These are phyloP conservation scores for Apogon talboti DNA, from an alignment of 2,797 vertebrate species.

Conservation along the genomic window DNA sequence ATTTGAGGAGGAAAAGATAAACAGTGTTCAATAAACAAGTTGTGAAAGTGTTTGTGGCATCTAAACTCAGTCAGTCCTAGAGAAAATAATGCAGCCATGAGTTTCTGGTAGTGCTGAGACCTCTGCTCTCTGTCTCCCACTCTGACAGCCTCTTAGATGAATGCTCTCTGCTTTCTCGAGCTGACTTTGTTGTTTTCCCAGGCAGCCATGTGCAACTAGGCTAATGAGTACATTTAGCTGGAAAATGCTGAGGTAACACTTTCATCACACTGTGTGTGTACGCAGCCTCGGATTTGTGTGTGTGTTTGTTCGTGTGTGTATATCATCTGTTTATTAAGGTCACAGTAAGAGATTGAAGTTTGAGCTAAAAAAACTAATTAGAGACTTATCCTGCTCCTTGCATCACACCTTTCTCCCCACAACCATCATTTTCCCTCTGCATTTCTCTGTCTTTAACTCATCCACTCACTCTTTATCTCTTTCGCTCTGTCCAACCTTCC, in stretches of 20 bases:
- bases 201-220: conserved; percentile 85
- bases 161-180: conserved; percentile 80
- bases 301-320: conserved; percentile 34
- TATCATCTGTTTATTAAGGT: conserved; percentile 80
- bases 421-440: conserved; percentile 31
- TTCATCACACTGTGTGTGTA: conserved; percentile 69
- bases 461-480: conserved; percentile 4
- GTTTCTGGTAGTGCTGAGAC: conserved; percentile 73
- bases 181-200: conserved; percentile 86
- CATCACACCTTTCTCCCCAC: conserved; percentile 70
- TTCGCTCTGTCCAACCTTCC: conserved; percentile 15
- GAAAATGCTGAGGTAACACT: conserved; percentile 84
- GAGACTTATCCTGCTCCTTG: conserved; percentile 66
- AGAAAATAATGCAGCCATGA: conserved; percentile 66
- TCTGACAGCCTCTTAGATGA: conserved; percentile 81
- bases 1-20: conserved; percentile 16
- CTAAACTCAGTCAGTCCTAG: conserved; percentile 44
- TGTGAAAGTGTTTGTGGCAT: conserved; percentile 35
- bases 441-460: conserved; percentile 26
- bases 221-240: conserved; percentile 85
- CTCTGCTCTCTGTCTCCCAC: conserved; percentile 78
- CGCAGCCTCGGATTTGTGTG: conserved; percentile 27
- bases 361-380: conserved; percentile 72
- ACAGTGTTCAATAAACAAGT: conserved; percentile 29
- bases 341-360: conserved; percentile 71